These are phyloP conservation scores for Nannoperca obscura DNA, from an alignment of 2,797 vertebrate genomes.

Conservation along the genomic window DNA sequence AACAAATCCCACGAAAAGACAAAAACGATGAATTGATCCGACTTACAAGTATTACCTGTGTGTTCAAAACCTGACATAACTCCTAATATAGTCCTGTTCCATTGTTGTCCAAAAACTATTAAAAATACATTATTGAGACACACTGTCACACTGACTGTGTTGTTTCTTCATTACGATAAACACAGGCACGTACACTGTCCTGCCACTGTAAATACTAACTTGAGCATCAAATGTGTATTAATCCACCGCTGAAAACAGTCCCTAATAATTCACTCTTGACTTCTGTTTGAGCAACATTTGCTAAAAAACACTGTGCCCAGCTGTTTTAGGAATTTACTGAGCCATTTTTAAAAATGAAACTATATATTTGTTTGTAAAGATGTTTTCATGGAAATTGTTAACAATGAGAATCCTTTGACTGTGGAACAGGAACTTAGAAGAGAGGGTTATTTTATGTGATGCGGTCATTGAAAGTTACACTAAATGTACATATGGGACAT, in stretches of 20 bases:
- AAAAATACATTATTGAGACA: not conserved
- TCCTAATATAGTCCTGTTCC: not conserved
- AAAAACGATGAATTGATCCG: not conserved
- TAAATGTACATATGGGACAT: not conserved
- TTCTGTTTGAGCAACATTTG: not conserved
- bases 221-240: not conserved
- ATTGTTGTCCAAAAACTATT: not conserved
- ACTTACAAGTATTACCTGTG: not conserved
- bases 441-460: not conserved
- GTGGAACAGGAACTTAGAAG: not conserved
- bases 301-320: not conserved
- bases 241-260: not conserved
- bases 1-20: not conserved
- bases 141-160: not conserved
- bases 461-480: not conserved
- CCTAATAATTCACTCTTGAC: not conserved
- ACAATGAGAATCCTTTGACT: not conserved
- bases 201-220: conserved; percentile 2
- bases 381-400: not conserved
- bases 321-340: conserved; percentile 1
- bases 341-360: not conserved
- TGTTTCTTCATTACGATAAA: not conserved
- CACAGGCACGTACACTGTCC: not conserved
- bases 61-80: not conserved
- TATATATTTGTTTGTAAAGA: conserved; percentile 7